A percentile compares a stretch with the other conserved stretches of the same genome.
These are phyloP conservation scores for Trissolcus japonicus DNA, from an alignment of 2,888 invertebrate genomes.

Conservation along the genomic window DNA sequence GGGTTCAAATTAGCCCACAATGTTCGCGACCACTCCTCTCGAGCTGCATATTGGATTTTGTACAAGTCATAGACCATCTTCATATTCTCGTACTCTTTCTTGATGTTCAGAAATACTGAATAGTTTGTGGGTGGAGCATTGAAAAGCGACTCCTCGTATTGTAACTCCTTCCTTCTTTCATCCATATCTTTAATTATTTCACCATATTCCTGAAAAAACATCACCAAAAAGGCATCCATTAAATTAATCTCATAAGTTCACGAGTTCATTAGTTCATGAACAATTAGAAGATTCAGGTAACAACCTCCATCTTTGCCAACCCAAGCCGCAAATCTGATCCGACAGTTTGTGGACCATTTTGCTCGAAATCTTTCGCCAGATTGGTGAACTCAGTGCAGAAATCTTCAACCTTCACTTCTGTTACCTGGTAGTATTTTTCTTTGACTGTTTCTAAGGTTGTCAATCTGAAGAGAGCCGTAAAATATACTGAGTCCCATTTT, in stretches of 20 bases:
- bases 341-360: slow-evolving; percentile 88
- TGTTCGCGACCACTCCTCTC: slow-evolving; percentile 90
- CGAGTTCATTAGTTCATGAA: too few relatives aligned
- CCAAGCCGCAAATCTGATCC: slow-evolving; percentile 87
- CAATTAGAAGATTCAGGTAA: neutral
- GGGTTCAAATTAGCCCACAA: slow-evolving; percentile 93
- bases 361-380: slow-evolving; percentile 85
- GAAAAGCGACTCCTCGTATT: slow-evolving; percentile 89
- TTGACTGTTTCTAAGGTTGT: slow-evolving; percentile 88
- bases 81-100: slow-evolving; percentile 82
- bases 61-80: slow-evolving; percentile 87
- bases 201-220: slow-evolving; percentile 77
- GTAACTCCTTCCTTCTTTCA: slow-evolving; percentile 80
- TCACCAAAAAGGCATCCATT: too few relatives aligned
- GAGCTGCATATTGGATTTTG: slow-evolving; percentile 85
- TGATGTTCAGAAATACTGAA: slow-evolving; percentile 83
- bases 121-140: slow-evolving; percentile 91
- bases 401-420: slow-evolving; percentile 84
- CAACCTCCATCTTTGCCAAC: slow-evolving; percentile 82
- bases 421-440: slow-evolving; percentile 89
- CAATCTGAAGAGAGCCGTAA: slow-evolving; percentile 83
- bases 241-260: too few relatives aligned
- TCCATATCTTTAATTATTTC: slow-evolving; percentile 84
- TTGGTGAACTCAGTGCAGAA: slow-evolving; percentile 79
- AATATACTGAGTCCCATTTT: slow-evolving; percentile 84